These are phyloP conservation scores for Alloplasta piceator DNA, from an alignment of 2,888 invertebrate species.

Conservation along the genomic window DNA sequence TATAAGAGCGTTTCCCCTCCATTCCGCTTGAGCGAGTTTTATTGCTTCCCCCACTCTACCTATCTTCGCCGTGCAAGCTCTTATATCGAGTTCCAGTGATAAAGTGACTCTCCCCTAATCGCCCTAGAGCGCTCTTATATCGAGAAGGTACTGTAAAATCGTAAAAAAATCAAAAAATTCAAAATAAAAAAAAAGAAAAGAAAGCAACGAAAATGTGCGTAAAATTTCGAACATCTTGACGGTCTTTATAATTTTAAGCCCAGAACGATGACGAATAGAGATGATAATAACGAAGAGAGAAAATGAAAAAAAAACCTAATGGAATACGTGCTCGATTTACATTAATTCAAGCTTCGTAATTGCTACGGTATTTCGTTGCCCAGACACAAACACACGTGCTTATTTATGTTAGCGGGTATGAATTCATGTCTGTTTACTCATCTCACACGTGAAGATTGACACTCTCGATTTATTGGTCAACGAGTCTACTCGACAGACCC, in stretches of 20 bases:
- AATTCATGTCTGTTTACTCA: constrained; percentile 10
- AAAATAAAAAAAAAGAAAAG: too few relatives aligned
- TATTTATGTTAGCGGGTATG: constrained; percentile 6
- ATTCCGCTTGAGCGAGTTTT: too few relatives aligned
- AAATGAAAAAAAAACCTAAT: constrained; percentile 12
- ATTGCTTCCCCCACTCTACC: too few relatives aligned
- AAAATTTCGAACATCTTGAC: not conserved
- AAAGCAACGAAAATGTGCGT: too few relatives aligned
- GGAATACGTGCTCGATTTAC: constrained; percentile 35
- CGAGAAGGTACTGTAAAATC: too few relatives aligned
- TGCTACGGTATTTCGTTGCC: constrained; percentile 28
- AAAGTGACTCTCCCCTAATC: too few relatives aligned
- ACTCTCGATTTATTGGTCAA: constrained; percentile 39
- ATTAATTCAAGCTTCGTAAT: constrained; percentile 43
- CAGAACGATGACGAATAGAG: constrained; percentile 24
- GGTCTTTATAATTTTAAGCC: not conserved
- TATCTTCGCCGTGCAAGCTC: too few relatives aligned
- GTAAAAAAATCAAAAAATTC: not conserved
- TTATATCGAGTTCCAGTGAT: too few relatives aligned
- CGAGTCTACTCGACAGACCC: constrained; percentile 13
- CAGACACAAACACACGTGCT: not conserved
- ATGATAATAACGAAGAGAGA: not conserved
- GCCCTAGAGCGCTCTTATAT: too few relatives aligned
- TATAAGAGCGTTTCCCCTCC: too few relatives aligned
- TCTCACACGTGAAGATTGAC: constrained; percentile 10